phyloP scores from a whole-genome alignment of 2,113 vertebrate genomes.

The Ictidomys tridecemlineatus region DNA sequence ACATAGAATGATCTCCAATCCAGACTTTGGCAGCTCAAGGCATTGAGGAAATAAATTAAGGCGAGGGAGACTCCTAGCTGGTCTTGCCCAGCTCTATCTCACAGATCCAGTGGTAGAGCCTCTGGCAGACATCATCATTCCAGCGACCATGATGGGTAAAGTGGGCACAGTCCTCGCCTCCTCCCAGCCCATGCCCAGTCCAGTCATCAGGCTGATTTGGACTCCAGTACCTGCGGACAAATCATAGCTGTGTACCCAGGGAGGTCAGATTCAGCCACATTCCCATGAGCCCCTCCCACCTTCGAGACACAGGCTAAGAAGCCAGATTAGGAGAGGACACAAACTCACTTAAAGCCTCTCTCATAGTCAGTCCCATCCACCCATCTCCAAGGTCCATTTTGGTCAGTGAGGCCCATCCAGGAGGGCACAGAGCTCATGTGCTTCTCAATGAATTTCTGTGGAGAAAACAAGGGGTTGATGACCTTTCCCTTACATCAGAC shows the following conservation, averaged over 20 bases:
- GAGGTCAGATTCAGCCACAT: neutral
- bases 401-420: constrained; percentile 84
- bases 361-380: constrained; percentile 78
- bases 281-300: neutral
- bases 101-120: constrained; percentile 80
- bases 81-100: constrained; percentile 53
- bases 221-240: constrained; percentile 83
- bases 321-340: neutral
- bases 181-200: constrained; percentile 81
- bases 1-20: neutral
- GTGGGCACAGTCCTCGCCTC: constrained; percentile 88
- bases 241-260: neutral
- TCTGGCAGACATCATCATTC: constrained; percentile 86
- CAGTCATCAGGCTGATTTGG: constrained; percentile 86
- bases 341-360: constrained; percentile 68
- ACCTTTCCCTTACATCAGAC: neutral
- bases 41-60: constrained; percentile 15
- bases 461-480: neutral
- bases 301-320: neutral
- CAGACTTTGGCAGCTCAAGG: neutral
- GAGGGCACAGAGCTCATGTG: neutral
- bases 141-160: constrained; percentile 69
- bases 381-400: constrained; percentile 82
- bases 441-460: constrained; percentile 70
- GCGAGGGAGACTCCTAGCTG: neutral